Percentiles rank a stretch among this genome's conserved stretches.
phyloP scores from a whole-genome alignment of 2,113 vertebrate genomes.

The Serinus canaria region DNA sequence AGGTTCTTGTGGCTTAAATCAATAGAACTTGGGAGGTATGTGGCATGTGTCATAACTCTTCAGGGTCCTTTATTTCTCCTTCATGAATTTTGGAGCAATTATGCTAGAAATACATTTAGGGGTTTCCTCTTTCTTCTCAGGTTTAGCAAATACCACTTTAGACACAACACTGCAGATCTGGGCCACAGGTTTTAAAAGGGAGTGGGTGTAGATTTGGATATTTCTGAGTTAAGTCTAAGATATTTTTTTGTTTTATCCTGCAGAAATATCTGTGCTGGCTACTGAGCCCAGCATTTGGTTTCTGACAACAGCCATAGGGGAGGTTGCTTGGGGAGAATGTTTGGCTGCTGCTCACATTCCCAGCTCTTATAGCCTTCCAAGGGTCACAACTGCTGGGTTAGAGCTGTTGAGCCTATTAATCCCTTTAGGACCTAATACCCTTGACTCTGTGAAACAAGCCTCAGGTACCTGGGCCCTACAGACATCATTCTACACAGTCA shows the following conservation, averaged over 20 bases:
- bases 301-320: background rate
- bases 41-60: background rate
- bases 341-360: background rate
- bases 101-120: constrained; percentile 1
- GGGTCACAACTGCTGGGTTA: background rate
- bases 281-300: background rate
- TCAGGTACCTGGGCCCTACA: background rate
- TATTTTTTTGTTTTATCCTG: background rate
- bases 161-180: background rate
- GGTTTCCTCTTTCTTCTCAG: background rate
- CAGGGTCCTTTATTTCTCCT: constrained; percentile 13
- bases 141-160: constrained; percentile 12
- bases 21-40: background rate
- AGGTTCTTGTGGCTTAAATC: constrained; percentile 17
- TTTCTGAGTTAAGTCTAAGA: background rate
- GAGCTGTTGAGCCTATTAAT: background rate
- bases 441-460: background rate
- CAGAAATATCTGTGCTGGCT: background rate
- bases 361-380: background rate
- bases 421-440: background rate
- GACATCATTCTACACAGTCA: background rate
- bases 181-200: background rate
- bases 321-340: background rate
- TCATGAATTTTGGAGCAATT: background rate
- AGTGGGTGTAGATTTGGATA: background rate